A percentile compares a stretch with the other conserved stretches of the same genome.
phyloP scores from a whole-genome alignment of 2,113 vertebrate genomes.

The Saiga tatarica region DNA sequence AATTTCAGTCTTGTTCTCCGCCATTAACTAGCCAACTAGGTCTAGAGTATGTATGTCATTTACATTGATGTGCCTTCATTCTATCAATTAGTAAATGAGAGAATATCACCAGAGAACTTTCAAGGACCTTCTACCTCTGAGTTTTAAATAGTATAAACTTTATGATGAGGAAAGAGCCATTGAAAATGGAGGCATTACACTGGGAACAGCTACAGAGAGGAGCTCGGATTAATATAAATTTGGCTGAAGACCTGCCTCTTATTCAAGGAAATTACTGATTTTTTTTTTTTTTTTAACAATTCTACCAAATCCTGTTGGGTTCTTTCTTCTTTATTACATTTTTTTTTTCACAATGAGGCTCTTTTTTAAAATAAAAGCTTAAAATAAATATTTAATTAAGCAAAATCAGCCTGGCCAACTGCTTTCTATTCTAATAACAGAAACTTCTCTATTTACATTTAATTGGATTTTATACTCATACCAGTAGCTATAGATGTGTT shows the following conservation, averaged over 20 bases:
- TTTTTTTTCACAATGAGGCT: neutral
- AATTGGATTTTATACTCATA: neutral
- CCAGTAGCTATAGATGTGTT: neutral
- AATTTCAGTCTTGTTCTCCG: neutral
- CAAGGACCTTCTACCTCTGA: neutral
- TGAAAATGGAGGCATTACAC: neutral
- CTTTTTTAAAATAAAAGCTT: neutral
- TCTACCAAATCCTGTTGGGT: neutral
- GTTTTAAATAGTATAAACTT: neutral
- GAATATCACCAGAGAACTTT: neutral
- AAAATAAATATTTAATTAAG: constrained; percentile 15
- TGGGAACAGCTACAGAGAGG: neutral
- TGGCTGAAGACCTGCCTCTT: neutral
- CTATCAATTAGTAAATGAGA: neutral
- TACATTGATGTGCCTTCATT: neutral
- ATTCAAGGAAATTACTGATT: neutral
- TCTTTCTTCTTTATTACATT: neutral
- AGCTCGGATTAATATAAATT: neutral
- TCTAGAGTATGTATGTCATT: neutral
- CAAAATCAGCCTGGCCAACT: neutral
- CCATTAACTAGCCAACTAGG: neutral
- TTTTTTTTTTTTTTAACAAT: neutral
- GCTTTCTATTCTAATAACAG: neutral
- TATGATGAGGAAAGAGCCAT: neutral
- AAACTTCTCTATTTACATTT: neutral